phyloP scores from a whole-genome alignment of 64 coral and sea anemone genomes.

The Astreopora myriophthalma region DNA sequence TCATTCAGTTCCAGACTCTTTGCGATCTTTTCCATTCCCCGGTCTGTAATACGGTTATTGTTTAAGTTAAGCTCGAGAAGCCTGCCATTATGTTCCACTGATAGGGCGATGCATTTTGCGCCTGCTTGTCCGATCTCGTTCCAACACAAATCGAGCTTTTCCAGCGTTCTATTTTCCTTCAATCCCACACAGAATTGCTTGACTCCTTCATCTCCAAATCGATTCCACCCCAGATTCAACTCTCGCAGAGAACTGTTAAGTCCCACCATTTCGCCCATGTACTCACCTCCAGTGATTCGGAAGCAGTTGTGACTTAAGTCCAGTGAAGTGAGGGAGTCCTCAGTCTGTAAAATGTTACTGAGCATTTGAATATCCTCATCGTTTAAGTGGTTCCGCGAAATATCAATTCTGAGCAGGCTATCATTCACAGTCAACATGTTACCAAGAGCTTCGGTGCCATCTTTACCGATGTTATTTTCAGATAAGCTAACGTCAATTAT shows the following conservation, averaged over 20 bases:
- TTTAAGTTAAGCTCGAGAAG: conserved; percentile 81
- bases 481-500: conserved; percentile 76
- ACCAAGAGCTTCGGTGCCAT: conserved; percentile 59
- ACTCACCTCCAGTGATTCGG: conserved; percentile 40
- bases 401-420: conserved; percentile 44
- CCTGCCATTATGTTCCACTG: conserved; percentile 58
- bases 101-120: conserved; percentile 39
- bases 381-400: conserved; percentile 79
- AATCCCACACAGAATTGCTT: conserved; percentile 59
- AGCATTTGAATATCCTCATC: conserved; percentile 81
- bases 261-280: conserved; percentile 69
- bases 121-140: conserved; percentile 81
- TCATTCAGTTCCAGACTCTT: conserved; percentile 79
- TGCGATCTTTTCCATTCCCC: conserved; percentile 70
- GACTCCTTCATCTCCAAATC: conserved; percentile 75
- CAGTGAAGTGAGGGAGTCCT: conserved; percentile 48
- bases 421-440: conserved; percentile 74
- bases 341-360: conserved; percentile 78
- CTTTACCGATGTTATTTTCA: conserved; percentile 82
- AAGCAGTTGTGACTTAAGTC: conserved; percentile 84
- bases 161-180: conserved; percentile 50
- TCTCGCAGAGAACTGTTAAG: conserved; percentile 54
- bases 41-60: conserved; percentile 87
- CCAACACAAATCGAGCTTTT: conserved; percentile 83
- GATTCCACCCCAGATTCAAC: conserved; percentile 85